Percentiles rank a stretch among this genome's conserved stretches.
phyloP scores from a whole-genome alignment of 2,888 invertebrate species.

The Eumerus sabulonum region DNA sequence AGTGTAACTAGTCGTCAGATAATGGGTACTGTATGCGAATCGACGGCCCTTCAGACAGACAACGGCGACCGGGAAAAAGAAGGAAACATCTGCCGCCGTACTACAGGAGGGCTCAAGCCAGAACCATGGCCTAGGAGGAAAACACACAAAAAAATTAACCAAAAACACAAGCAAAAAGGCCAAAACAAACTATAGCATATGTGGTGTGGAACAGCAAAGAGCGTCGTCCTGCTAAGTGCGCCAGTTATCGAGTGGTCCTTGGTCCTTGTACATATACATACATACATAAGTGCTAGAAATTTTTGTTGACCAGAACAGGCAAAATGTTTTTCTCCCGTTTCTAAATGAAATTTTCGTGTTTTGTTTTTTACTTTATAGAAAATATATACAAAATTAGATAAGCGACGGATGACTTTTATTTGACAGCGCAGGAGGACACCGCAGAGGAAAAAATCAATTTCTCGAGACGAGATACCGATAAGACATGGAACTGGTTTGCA shows the following conservation, averaged over 20 bases:
- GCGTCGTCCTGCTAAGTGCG: too few species aligned
- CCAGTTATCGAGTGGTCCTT: too few species aligned
- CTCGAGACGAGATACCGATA: conserved; percentile 14
- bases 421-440: conserved; percentile 9
- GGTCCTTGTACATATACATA: too few species aligned
- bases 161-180: too few species aligned
- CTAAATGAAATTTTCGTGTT: conserved; percentile 34
- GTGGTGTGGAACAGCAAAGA: too few species aligned
- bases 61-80: conserved; percentile 74
- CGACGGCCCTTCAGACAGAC: conserved; percentile 24
- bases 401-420: conserved; percentile 38
- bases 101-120: conserved; percentile 75
- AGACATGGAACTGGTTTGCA: too few species aligned
- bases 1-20: too few species aligned
- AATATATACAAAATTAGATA: conserved; percentile 42
- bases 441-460: conserved; percentile 63
- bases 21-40: conserved; percentile 25
- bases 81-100: conserved; percentile 79
- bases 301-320: conserved; percentile 2
- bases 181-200: too few species aligned
- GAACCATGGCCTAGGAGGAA: too few species aligned
- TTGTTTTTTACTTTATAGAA: conserved; percentile 48
- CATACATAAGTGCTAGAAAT: conserved; percentile 4
- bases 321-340: neutral
- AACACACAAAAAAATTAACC: too few species aligned